Conservation (phyloP, 2,888 invertebrate species). For the Parnassius orleans region DNA sequence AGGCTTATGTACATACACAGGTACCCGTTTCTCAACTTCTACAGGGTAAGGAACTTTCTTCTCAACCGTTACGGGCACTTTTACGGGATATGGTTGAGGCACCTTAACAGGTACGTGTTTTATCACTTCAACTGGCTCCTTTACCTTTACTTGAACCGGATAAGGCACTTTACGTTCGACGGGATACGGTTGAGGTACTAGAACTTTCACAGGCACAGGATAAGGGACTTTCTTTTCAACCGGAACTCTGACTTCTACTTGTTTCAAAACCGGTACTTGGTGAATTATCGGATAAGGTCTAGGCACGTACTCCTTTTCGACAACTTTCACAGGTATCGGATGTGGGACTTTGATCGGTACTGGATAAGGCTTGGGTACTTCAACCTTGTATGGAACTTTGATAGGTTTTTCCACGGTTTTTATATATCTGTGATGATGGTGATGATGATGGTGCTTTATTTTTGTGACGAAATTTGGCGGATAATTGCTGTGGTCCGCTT, state of each 20-base stretch:
- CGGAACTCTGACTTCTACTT: slow-evolving; percentile 68
- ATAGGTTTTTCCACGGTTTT: slow-evolving; percentile 82
- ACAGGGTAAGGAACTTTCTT: slow-evolving; percentile 64
- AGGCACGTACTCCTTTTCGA: slow-evolving; percentile 74
- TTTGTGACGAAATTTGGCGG: slow-evolving; percentile 58
- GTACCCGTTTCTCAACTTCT: neutral
- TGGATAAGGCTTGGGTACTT: slow-evolving; percentile 80
- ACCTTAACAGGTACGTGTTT: slow-evolving; percentile 67
- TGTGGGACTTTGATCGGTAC: slow-evolving; percentile 70
- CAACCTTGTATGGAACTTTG: slow-evolving; percentile 73
- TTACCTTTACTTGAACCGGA: slow-evolving; percentile 71
- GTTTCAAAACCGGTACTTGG: slow-evolving; percentile 63
- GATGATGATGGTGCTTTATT: slow-evolving; percentile 83
- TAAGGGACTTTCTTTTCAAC: slow-evolving; percentile 71
- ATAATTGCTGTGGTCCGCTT: slow-evolving; percentile 50
- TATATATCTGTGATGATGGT: slow-evolving; percentile 83
- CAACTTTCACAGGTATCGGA: slow-evolving; percentile 74
- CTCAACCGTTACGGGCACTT: slow-evolving; percentile 74
- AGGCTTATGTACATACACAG: slow-evolving; percentile 26
- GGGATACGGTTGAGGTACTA: slow-evolving; percentile 72
- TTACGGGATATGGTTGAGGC: slow-evolving; percentile 76
- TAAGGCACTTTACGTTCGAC: slow-evolving; percentile 80
- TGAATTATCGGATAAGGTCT: slow-evolving; percentile 73
- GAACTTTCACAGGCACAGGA: slow-evolving; percentile 66
- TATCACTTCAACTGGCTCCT: slow-evolving; percentile 66